A percentile compares a stretch with the other conserved stretches of the same genome.
Conservation (phyloP, 2,888 invertebrate genomes). For the Yponomeuta sedellus region DNA sequence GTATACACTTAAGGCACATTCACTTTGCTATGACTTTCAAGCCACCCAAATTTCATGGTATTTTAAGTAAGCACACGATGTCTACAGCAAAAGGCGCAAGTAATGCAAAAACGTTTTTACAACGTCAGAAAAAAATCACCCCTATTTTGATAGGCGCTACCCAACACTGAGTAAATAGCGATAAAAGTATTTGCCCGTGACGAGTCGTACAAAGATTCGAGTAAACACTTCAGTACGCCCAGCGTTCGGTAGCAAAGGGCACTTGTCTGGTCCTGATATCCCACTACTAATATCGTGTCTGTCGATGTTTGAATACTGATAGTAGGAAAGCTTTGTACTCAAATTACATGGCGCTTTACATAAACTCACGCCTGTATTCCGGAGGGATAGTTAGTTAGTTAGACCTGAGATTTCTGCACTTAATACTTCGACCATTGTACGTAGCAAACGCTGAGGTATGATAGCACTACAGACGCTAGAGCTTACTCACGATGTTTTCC, state of each 20-base stretch:
- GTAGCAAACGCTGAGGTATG: too few relatives aligned
- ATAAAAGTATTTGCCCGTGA: slow-evolving; percentile 71
- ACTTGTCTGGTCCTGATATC: slow-evolving; percentile 16
- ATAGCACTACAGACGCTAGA: too few relatives aligned
- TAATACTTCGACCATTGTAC: too few relatives aligned
- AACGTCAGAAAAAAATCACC: slow-evolving; percentile 4
- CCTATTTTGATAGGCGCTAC: slow-evolving; percentile 45
- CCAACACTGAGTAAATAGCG: slow-evolving; percentile 66
- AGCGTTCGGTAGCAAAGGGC: slow-evolving; percentile 28
- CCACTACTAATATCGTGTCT: slow-evolving; percentile 16
- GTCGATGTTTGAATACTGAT: background rate
- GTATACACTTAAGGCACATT: too few relatives aligned
- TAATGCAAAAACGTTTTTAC: background rate
- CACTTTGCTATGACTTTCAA: too few relatives aligned
- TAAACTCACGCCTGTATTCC: too few relatives aligned
- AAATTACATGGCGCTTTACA: background rate
- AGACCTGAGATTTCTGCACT: too few relatives aligned
- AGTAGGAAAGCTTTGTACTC: background rate
- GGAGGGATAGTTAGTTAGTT: too few relatives aligned
- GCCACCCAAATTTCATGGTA: too few relatives aligned
- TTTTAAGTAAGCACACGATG: too few relatives aligned
- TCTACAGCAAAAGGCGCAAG: too few relatives aligned
- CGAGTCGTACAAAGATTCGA: slow-evolving; percentile 64
- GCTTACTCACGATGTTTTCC: too few relatives aligned
- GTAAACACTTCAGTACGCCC: slow-evolving; percentile 64